Evolutionary conservation across 2,888 invertebrate genomes (phyloP).

Genomic region (Oscheius sp.): DNA sequence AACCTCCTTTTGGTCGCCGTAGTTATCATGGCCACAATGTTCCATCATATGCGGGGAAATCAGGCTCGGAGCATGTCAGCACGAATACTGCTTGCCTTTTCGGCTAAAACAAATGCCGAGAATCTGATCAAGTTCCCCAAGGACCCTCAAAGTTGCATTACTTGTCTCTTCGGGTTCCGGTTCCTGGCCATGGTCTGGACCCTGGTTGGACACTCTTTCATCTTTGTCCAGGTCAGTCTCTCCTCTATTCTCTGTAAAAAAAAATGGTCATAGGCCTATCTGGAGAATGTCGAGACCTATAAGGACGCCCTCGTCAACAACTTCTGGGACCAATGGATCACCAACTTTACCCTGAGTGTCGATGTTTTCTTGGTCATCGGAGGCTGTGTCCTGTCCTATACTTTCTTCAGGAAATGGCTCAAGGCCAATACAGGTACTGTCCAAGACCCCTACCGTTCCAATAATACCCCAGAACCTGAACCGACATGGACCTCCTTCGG

Average conservation of each 20-base stretch:
- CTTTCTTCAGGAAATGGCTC: constrained; percentile 72
- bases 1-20: constrained; percentile 65
- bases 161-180: constrained; percentile 71
- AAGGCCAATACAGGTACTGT: constrained; percentile 67
- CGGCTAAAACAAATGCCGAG: constrained; percentile 64
- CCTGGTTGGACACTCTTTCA: constrained; percentile 72
- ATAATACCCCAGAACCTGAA: constrained; percentile 60
- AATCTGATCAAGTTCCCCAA: constrained; percentile 69
- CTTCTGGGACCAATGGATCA: constrained; percentile 72
- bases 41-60: constrained; percentile 66
- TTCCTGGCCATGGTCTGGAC: constrained; percentile 73
- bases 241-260: background rate
- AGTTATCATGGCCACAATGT: constrained; percentile 69
- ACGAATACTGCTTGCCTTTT: constrained; percentile 69
- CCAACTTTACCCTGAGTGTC: constrained; percentile 71
- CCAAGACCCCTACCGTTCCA: background rate
- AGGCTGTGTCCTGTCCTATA: constrained; percentile 70
- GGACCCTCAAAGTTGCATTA: constrained; percentile 70
- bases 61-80: constrained; percentile 61
- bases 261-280: constrained; percentile 57
- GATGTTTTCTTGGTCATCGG: constrained; percentile 71
- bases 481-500: constrained; percentile 70
- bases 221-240: constrained; percentile 64
- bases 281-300: constrained; percentile 71
- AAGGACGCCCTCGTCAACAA: constrained; percentile 68